Percentiles rank a stretch among this genome's conserved stretches.
Evolutionary conservation across 2,113 vertebrate genomes (phyloP).

Genomic region (Hyaena hyaena): DNA sequence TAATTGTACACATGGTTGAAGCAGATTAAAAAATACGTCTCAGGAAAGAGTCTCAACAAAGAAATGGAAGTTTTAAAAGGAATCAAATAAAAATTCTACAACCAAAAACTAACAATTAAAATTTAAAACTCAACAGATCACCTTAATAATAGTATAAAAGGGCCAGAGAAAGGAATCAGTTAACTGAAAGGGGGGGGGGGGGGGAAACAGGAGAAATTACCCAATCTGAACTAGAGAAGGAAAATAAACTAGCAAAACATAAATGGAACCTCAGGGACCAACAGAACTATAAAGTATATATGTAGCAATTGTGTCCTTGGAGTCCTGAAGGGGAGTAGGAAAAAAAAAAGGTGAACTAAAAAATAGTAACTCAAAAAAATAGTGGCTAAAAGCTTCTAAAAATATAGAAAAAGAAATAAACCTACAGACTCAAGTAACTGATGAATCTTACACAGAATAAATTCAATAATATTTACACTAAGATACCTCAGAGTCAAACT

Average conservation of each 20-base stretch:
- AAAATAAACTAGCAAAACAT: neutral
- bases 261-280: neutral
- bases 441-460: neutral
- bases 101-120: neutral
- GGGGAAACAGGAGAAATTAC: neutral
- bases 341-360: neutral
- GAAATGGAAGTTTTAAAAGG: neutral
- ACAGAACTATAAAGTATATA: neutral
- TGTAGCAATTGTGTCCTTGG: neutral
- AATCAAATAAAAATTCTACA: neutral
- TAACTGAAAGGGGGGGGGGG: neutral
- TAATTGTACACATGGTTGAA: neutral
- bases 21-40: neutral
- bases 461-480: neutral
- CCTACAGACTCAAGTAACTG: neutral
- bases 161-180: neutral
- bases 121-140: neutral
- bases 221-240: neutral
- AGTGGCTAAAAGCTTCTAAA: neutral
- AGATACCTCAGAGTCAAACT: neutral
- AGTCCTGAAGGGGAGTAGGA: neutral
- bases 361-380: neutral
- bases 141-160: neutral
- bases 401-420: neutral
- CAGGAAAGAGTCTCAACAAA: neutral